A percentile compares a stretch with the other conserved stretches of the same genome.
Evolutionary conservation across 2,888 invertebrate genomes (phyloP).

Genomic region (Drosophila cyrtoloma): DNA sequence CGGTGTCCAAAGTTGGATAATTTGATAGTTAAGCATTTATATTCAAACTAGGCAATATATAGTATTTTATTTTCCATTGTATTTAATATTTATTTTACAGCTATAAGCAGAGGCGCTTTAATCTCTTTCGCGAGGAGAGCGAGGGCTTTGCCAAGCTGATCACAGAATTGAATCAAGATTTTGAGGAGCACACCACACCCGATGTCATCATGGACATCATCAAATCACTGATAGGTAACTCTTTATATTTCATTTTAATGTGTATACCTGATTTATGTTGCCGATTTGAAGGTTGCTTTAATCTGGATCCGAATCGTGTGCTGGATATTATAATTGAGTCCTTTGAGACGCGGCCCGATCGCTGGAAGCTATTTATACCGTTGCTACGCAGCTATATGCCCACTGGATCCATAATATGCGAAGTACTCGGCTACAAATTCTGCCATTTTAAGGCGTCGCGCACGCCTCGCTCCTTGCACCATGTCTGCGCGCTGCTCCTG

Average conservation of each 20-base stretch:
- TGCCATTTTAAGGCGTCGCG: slow-evolving; percentile 87
- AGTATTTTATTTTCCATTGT: background rate
- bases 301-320: slow-evolving; percentile 99
- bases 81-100: slow-evolving; percentile 87
- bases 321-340: slow-evolving; percentile 98
- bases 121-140: slow-evolving; percentile 98
- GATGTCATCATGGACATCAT: slow-evolving; percentile 93
- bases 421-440: slow-evolving; percentile 97
- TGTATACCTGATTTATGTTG: background rate
- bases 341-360: slow-evolving; percentile 94
- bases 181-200: slow-evolving; percentile 86
- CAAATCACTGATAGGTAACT: slow-evolving; percentile 96
- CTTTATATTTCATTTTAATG: background rate
- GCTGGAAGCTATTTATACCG: slow-evolving; percentile 93
- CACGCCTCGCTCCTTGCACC: slow-evolving; percentile 94
- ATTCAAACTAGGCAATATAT: background rate
- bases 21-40: too few relatives aligned
- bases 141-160: slow-evolving; percentile 99
- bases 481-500: slow-evolving; percentile 94
- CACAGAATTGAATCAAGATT: slow-evolving; percentile 95
- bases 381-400: slow-evolving; percentile 95
- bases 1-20: background rate
- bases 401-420: slow-evolving; percentile 94
- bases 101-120: slow-evolving; percentile 99
- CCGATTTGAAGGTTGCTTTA: slow-evolving; percentile 94